Percentiles rank a stretch among this genome's conserved stretches.
These are phyloP conservation scores for Trichonephila inaurata DNA, from an alignment of 1,140 invertebrate species.

Conservation along the genomic window DNA sequence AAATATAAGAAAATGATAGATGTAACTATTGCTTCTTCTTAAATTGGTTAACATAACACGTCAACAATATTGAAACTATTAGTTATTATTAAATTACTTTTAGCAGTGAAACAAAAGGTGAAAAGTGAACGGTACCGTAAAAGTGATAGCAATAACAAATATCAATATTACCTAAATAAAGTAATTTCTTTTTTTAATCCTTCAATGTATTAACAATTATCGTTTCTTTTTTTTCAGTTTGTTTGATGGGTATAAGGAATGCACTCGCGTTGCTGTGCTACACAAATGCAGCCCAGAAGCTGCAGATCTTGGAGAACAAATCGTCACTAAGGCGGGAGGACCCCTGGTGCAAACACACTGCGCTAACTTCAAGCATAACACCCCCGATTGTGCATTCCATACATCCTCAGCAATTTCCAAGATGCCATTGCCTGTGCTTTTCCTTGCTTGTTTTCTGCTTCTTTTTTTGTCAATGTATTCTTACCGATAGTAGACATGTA, in stretches of 20 bases:
- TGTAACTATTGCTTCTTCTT: too few species aligned
- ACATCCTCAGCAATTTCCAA: background rate
- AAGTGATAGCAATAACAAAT: background rate
- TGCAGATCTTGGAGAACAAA: conserved; percentile 68
- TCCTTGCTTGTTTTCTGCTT: background rate
- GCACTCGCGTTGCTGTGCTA: conserved; percentile 60
- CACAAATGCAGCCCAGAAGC: conserved; percentile 68
- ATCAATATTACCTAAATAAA: background rate
- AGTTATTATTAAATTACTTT: background rate
- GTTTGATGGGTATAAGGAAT: conserved; percentile 74
- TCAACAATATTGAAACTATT: too few species aligned
- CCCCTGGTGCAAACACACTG: conserved; percentile 71
- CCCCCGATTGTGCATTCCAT: conserved; percentile 38
- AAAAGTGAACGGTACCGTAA: background rate
- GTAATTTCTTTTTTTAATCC: too few species aligned
- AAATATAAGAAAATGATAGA: too few species aligned
- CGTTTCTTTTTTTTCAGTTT: conserved; percentile 50
- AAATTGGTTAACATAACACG: too few species aligned
- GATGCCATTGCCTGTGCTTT: background rate
- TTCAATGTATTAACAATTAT: too few species aligned
- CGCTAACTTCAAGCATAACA: conserved; percentile 56
- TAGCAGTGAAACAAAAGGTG: background rate
- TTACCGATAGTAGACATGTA: background rate
- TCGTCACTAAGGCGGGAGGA: conserved; percentile 73
- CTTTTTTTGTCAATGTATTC: background rate